Conservation (phyloP, 2,888 invertebrate genomes). For the Pollenia angustigena region DNA sequence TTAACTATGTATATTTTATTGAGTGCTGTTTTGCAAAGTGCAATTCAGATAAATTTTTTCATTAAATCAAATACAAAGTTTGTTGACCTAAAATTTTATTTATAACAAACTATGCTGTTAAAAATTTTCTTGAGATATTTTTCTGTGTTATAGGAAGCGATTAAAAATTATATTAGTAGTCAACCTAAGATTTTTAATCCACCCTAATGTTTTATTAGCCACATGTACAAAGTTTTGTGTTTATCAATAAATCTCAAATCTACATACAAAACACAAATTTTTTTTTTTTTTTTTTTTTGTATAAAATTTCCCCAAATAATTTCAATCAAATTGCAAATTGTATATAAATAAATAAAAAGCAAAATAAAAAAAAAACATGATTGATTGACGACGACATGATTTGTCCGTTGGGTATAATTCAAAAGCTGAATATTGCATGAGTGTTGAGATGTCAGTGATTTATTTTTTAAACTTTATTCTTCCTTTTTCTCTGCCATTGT, state of each 20-base stretch:
- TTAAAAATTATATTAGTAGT: too few relatives aligned
- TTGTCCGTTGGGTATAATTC: constrained; percentile 56
- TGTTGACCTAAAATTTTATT: too few relatives aligned
- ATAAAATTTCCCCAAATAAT: constrained; percentile 34
- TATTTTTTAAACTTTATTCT: not conserved
- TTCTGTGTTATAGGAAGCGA: too few relatives aligned
- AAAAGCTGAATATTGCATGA: constrained; percentile 35
- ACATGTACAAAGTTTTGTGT: not conserved
- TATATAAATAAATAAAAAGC: constrained; percentile 27
- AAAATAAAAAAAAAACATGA: constrained; percentile 25
- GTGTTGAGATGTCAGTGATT: constrained; percentile 13
- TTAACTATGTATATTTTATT: too few relatives aligned
- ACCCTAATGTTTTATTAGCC: too few relatives aligned
- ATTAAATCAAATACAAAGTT: too few relatives aligned
- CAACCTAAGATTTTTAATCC: too few relatives aligned
- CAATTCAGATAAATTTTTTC: too few relatives aligned
- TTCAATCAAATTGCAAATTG: constrained; percentile 34
- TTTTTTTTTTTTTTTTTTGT: not conserved
- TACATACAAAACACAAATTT: not conserved
- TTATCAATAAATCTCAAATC: not conserved
- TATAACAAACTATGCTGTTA: too few relatives aligned
- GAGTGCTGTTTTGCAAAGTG: too few relatives aligned
- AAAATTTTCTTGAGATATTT: too few relatives aligned
- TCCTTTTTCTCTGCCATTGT: not conserved
- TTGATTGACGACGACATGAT: constrained; percentile 48